Base-by-base conservation (phyloP, 2,888 invertebrate species). In the Mythimna pallens region DNA sequence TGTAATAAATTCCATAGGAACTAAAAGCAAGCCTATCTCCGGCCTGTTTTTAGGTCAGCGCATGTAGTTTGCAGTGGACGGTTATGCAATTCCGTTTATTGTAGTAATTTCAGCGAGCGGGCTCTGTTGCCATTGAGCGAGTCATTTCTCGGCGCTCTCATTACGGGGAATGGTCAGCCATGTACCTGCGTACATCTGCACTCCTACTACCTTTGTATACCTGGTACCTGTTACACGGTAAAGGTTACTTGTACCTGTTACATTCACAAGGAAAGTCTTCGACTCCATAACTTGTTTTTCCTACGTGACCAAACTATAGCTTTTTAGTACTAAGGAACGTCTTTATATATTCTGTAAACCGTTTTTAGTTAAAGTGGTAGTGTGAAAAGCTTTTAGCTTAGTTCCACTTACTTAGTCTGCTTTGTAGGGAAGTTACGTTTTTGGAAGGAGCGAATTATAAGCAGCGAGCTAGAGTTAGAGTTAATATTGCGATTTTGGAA, bases 61-160 rank as follows among this genome's bases (percentile, higher is more conserved):
- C 71, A 63, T 75, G 77, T 73, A 82, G 80, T 81, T 86, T 76
- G 83, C 76, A 77, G 76, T 78, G 79, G 71, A 84, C 76, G 85
- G 73, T 76, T 81, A 84, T 84, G 84, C 87, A 86, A 89, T 88
- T 87, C 84, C 88, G 76, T 88, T 89, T 88, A 88, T 88, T 87
- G 84, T 86, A 86, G 84, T 83, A 82, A 84, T 88, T 86, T 73
- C 81, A 84, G 77, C 63, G 78, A 78, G 79, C 75, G 64, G 70
- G 81, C 80, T 80, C 80, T 70, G 84, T 81, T 83, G 83, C 81
- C 85, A 87, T 85, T 83, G 88, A 87, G 81, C 84, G 78, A 86
- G 83, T 83, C 87, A 83, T 87, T 88, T 85, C 86, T 83, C 78
- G 63, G 80, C 75, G 76, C 81, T 34, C 84, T 87, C 88, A 88